A percentile compares a stretch with the other conserved stretches of the same genome.
phyloP scores from a whole-genome alignment of 2,113 vertebrate species.

The Sigmodon hispidus region DNA sequence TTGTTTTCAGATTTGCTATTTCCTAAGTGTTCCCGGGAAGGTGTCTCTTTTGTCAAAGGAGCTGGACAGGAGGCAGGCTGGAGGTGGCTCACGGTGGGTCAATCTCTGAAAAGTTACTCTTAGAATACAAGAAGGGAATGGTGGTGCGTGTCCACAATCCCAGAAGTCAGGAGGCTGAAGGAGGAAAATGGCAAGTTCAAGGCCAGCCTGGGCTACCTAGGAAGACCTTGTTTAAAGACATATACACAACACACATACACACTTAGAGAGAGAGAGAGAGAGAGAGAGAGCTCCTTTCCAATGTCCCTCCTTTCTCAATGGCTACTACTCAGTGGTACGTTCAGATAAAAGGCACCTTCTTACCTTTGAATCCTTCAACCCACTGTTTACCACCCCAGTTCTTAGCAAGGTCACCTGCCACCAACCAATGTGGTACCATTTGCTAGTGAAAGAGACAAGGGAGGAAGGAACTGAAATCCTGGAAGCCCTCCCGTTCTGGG shows the following conservation, averaged over 20 bases:
- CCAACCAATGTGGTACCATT: rapidly evolving
- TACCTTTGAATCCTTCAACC: no score
- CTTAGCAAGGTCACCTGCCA: neutral
- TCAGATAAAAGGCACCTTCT: neutral
- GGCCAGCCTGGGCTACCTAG: neutral
- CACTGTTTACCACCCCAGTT: neutral
- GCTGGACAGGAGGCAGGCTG: neutral
- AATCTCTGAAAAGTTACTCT: neutral
- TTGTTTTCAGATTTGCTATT: neutral
- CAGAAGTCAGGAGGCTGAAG: neutral
- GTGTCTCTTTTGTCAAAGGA: neutral
- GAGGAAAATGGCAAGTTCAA: neutral
- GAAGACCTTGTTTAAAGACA: neutral
- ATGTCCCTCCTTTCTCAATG: neutral
- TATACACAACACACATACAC: neutral
- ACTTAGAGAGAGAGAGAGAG: neutral
- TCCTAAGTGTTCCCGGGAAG: neutral
- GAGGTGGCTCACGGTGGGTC: neutral
- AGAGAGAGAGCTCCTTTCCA: neutral
- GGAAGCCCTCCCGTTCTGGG: neutral
- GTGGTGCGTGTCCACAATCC: neutral
- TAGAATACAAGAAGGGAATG: neutral
- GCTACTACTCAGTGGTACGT: neutral
- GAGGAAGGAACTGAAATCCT: neutral
- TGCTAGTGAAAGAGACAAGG: neutral